phyloP scores from a whole-genome alignment of 2,888 invertebrate species.

The Tetrapedia diversipes region DNA sequence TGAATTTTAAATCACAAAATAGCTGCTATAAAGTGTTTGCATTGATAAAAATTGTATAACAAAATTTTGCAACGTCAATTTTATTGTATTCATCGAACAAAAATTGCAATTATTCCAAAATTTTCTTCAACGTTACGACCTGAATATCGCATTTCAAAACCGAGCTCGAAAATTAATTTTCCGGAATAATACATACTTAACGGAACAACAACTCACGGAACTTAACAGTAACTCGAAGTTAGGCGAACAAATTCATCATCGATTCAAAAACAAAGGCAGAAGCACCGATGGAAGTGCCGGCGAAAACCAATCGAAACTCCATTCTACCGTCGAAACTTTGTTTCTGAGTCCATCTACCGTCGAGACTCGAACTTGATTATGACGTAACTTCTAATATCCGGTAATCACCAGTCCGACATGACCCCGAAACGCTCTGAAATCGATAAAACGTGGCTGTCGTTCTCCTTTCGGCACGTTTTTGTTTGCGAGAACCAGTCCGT shows the following conservation, averaged over 20 bases:
- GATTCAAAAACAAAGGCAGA: conserved; percentile 8
- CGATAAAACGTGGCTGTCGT: conserved; percentile 45
- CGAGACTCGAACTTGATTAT: conserved; percentile 50
- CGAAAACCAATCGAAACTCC: conserved; percentile 46
- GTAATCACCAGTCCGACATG: conserved; percentile 53
- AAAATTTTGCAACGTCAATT: background rate
- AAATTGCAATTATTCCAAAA: too few species aligned
- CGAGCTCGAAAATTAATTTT: background rate
- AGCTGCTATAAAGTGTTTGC: background rate
- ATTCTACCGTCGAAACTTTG: conserved; percentile 35
- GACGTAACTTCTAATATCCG: conserved; percentile 57
- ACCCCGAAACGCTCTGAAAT: conserved; percentile 45
- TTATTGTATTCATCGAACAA: background rate
- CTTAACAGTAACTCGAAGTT: background rate
- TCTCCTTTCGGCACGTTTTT: conserved; percentile 29
- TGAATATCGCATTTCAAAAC: background rate
- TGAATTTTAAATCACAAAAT: background rate
- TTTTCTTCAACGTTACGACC: too few species aligned
- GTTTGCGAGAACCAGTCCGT: conserved; percentile 28
- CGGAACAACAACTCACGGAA: background rate
- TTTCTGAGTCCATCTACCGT: conserved; percentile 33
- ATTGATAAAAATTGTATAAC: background rate
- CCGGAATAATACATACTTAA: background rate
- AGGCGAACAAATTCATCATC: background rate
- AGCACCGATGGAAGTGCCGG: background rate